Percentiles rank a stretch among this genome's conserved stretches.
These are phyloP conservation scores for Sylvilagus bachmani DNA, from an alignment of 2,113 vertebrate genomes.

Conservation along the genomic window DNA sequence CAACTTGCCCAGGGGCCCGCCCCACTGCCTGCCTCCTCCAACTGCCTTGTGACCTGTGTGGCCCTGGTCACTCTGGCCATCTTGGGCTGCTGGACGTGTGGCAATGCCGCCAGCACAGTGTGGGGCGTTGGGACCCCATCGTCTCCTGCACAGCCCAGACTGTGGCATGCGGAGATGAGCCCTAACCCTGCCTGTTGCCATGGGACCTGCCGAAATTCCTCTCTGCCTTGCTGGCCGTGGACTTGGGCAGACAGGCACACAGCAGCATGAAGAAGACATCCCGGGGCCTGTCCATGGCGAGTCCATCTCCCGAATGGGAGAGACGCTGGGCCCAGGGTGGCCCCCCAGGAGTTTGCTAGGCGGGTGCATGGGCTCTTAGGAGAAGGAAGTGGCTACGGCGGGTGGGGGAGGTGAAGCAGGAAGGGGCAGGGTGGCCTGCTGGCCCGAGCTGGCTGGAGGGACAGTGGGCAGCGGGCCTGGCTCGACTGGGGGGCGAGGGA, in stretches of 20 bases:
- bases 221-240: background rate
- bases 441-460: background rate
- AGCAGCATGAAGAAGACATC: background rate
- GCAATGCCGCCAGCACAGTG: background rate
- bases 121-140: fast-evolving
- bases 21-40: background rate
- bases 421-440: background rate
- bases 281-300: background rate
- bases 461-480: constrained; percentile 58
- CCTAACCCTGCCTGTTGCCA: background rate
- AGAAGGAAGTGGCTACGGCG: background rate
- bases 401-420: background rate
- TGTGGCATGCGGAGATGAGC: background rate
- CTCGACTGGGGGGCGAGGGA: constrained; percentile 78
- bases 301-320: background rate
- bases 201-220: background rate
- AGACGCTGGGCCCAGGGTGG: background rate
- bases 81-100: background rate
- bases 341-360: background rate
- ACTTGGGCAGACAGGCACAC: background rate
- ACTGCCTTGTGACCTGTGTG: background rate
- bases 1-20: no score
- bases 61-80: background rate
- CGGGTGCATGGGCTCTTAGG: background rate
- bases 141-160: background rate